A percentile compares a stretch with the other conserved stretches of the same genome.
These are phyloP conservation scores for Dilophus febrilis DNA, from an alignment of 2,888 invertebrate genomes.

Conservation along the genomic window DNA sequence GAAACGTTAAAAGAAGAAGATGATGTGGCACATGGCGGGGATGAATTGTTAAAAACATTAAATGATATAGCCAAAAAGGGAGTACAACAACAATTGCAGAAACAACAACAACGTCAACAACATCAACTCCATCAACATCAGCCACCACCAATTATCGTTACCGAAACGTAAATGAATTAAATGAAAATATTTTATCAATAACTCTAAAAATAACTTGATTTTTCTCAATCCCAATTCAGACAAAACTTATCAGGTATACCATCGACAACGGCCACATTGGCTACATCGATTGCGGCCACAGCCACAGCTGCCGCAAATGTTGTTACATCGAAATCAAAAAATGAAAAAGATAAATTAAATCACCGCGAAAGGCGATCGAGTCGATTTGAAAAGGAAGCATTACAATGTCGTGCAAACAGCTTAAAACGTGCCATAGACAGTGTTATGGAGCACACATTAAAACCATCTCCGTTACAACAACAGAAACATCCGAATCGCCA, in stretches of 20 bases:
- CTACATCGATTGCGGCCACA: too few relatives aligned
- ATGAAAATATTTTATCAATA: too few relatives aligned
- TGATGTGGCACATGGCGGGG: constrained; percentile 25
- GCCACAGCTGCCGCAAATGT: constrained; percentile 15
- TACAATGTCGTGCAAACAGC: constrained; percentile 56
- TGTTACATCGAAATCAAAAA: constrained; percentile 33
- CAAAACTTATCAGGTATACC: too few relatives aligned
- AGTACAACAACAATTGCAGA: not conserved
- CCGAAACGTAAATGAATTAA: too few relatives aligned
- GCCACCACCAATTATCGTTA: not conserved
- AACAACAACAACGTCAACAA: not conserved
- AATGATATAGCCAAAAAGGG: constrained; percentile 21
- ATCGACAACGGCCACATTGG: not conserved
- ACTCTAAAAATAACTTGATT: too few relatives aligned
- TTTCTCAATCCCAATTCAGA: too few relatives aligned
- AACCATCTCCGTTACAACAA: constrained; percentile 16
- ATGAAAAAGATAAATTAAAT: constrained; percentile 36
- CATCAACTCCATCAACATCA: not conserved
- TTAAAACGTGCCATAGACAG: constrained; percentile 65
- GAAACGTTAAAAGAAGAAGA: constrained; percentile 56
- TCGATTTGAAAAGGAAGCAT: constrained; percentile 38
- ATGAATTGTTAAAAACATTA: constrained; percentile 24
- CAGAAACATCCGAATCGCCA: constrained; percentile 34
- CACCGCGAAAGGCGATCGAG: constrained; percentile 27
- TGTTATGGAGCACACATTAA: constrained; percentile 62